A percentile compares a stretch with the other conserved stretches of the same genome.
These are phyloP conservation scores for Habrosyne pyritoides DNA, from an alignment of 2,888 invertebrate species.

Conservation along the genomic window DNA sequence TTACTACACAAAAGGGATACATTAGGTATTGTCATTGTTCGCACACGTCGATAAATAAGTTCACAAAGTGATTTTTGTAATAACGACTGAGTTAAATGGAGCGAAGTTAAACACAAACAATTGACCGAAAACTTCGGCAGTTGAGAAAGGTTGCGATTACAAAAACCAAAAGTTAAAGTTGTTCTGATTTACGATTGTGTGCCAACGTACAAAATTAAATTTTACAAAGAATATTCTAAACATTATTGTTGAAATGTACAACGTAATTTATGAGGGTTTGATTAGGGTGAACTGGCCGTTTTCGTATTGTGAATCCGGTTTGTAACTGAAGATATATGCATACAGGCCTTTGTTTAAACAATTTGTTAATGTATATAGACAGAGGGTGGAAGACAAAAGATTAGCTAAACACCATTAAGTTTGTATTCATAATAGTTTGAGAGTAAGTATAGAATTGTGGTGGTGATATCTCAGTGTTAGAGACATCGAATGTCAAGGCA, in stretches of 20 bases:
- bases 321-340: constrained; percentile 18
- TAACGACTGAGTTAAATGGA: neutral
- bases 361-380: constrained; percentile 11
- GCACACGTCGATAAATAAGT: neutral
- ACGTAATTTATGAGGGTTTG: constrained; percentile 40
- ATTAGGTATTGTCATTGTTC: no score
- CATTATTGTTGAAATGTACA: constrained; percentile 26
- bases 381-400: neutral
- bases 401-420: neutral
- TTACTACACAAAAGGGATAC: no score
- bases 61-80: neutral
- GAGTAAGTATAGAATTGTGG: neutral
- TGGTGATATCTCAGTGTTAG: no score
- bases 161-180: constrained; percentile 28
- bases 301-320: constrained; percentile 18
- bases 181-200: constrained; percentile 33
- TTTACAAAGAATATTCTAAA: constrained; percentile 29
- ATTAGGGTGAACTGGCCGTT: constrained; percentile 17
- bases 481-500: no score
- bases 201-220: constrained; percentile 38
- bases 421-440: neutral
- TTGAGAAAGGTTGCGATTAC: constrained; percentile 11
- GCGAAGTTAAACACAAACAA: neutral
- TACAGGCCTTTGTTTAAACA: constrained; percentile 24
- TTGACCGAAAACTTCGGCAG: constrained; percentile 2